phyloP scores from a whole-genome alignment of 1,140 invertebrate genomes.

The Pentalonia nigronervosa region DNA sequence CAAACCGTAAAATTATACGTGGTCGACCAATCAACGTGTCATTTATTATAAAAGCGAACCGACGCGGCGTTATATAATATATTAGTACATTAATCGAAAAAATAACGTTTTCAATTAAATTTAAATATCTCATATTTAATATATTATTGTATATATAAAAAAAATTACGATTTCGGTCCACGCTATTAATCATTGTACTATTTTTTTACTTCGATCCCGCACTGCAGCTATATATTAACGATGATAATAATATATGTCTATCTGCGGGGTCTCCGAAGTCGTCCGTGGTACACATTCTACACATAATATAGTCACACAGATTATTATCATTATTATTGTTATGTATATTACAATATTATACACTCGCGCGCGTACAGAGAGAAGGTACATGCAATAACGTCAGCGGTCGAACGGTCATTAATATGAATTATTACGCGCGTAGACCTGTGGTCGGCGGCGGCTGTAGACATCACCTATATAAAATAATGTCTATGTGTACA shows the following conservation, averaged over 20 bases:
- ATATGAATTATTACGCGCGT: conserved; percentile 36
- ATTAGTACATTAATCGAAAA: neutral
- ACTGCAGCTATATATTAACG: neutral
- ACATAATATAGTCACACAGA: neutral
- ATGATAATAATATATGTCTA: neutral
- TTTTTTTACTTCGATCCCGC: neutral
- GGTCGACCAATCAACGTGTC: neutral
- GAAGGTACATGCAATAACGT: conserved; percentile 18
- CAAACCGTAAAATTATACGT: neutral
- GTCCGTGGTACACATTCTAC: neutral
- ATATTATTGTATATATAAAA: neutral
- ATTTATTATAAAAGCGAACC: conserved; percentile 7
- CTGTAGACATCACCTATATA: neutral
- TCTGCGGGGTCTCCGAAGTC: neutral
- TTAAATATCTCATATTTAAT: neutral
- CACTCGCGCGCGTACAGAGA: neutral
- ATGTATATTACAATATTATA: neutral
- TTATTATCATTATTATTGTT: conserved; percentile 19
- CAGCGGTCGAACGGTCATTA: conserved; percentile 20
- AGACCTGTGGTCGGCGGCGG: neutral
- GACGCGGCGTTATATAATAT: neutral
- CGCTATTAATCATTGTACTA: conserved; percentile 23
- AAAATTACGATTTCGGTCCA: neutral
- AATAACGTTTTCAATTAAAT: conserved; percentile 29
- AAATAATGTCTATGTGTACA: neutral